Conservation (phyloP, 2,888 invertebrate genomes). For the Timema cristinae region DNA sequence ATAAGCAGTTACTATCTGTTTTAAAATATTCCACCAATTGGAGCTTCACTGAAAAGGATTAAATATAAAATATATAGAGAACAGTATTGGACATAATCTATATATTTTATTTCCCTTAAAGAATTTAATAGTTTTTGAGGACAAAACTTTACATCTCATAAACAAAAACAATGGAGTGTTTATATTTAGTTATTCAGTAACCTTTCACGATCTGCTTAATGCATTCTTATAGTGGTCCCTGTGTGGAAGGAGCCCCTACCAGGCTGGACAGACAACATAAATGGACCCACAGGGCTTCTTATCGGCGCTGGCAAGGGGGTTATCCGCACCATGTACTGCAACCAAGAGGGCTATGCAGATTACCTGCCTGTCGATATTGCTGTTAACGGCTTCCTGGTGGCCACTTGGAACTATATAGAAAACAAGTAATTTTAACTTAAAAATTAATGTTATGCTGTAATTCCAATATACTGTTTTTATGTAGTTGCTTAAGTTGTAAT, state of each 20-base stretch:
- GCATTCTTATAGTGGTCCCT: slow-evolving; percentile 66
- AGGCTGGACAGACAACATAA: slow-evolving; percentile 92
- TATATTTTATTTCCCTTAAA: too few relatives aligned
- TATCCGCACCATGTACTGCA: slow-evolving; percentile 82
- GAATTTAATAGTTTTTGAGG: too few relatives aligned
- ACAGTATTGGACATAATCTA: too few relatives aligned
- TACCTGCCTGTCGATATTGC: slow-evolving; percentile 77
- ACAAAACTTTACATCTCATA: too few relatives aligned
- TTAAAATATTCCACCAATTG: too few relatives aligned
- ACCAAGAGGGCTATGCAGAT: slow-evolving; percentile 72
- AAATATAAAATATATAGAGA: too few relatives aligned
- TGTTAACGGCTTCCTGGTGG: slow-evolving; percentile 68
- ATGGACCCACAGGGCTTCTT: slow-evolving; percentile 83
- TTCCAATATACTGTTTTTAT: too few relatives aligned
- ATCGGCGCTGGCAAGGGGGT: slow-evolving; percentile 83
- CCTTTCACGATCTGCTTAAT: not conserved
- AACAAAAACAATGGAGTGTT: too few relatives aligned
- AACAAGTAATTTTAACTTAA: slow-evolving; percentile 46
- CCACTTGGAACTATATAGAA: slow-evolving; percentile 61
- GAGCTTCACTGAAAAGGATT: too few relatives aligned
- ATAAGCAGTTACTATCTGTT: too few relatives aligned
- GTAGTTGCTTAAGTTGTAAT: too few relatives aligned
- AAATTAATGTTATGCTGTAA: not conserved
- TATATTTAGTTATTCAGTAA: too few relatives aligned
- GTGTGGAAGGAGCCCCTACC: slow-evolving; percentile 79